Conservation (phyloP, 2,888 invertebrate genomes). For the Himalopsyche japonica region DNA sequence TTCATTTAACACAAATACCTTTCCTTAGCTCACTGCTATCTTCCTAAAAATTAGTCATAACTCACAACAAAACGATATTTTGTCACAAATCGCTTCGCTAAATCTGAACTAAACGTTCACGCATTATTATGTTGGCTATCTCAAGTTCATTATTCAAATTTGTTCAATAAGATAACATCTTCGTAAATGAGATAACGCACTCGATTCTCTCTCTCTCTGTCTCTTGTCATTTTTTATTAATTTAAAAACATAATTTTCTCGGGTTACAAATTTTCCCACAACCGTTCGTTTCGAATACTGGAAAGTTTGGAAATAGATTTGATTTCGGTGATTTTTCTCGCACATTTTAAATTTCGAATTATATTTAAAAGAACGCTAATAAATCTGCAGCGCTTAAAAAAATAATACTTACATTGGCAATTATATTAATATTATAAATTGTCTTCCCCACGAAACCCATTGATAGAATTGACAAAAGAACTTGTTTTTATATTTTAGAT, state of each 20-base stretch:
- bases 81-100: background rate
- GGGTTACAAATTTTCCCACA: background rate
- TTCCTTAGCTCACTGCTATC: background rate
- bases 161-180: background rate
- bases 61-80: background rate
- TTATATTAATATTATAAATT: too few species aligned
- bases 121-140: background rate
- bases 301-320: background rate
- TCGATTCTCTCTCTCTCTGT: background rate
- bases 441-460: too few species aligned
- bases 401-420: too few species aligned
- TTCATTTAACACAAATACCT: background rate
- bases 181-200: background rate
- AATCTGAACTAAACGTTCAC: background rate
- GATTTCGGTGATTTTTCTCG: background rate
- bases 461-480: too few species aligned
- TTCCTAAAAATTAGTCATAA: background rate
- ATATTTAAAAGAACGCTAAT: too few species aligned
- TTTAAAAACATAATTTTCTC: background rate
- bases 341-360: too few species aligned
- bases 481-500: too few species aligned
- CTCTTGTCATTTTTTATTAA: too few species aligned
- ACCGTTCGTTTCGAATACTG: background rate
- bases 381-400: too few species aligned
- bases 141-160: background rate